Percentiles rank a stretch among this genome's conserved stretches.
phyloP scores from a whole-genome alignment of 53 echinoderm and acorn worm species.

The Glandiceps talaboti region DNA sequence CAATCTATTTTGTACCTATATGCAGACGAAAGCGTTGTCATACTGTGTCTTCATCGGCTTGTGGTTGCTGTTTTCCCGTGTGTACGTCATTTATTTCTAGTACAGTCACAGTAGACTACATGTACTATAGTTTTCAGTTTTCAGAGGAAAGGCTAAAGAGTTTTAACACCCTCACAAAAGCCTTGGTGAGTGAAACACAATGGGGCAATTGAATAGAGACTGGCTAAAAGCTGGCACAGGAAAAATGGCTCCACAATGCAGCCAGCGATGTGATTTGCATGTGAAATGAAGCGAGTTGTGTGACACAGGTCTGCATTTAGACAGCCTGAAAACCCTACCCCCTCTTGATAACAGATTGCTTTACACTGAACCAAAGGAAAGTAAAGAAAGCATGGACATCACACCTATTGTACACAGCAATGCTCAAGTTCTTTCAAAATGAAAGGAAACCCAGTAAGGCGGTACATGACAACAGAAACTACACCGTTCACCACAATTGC shows the following conservation, averaged over 20 bases:
- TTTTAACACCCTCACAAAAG: neutral
- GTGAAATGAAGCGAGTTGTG: neutral
- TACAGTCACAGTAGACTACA: too few species aligned
- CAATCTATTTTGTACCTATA: too few species aligned
- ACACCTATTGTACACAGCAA: neutral
- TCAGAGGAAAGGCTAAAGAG: neutral
- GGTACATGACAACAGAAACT: too few species aligned
- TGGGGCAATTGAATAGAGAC: neutral
- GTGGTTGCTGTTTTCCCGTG: too few species aligned
- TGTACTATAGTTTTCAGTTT: too few species aligned
- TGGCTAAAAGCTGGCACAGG: neutral
- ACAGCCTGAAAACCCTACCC: neutral
- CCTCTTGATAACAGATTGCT: neutral
- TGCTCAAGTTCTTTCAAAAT: neutral
- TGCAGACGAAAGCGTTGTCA: too few species aligned
- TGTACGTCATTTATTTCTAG: too few species aligned
- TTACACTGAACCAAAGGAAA: neutral
- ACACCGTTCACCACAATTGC: too few species aligned
- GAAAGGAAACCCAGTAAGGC: neutral
- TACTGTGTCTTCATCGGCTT: too few species aligned
- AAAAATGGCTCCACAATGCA: neutral
- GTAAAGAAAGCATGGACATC: neutral
- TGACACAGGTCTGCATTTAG: neutral
- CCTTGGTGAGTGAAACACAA: neutral
- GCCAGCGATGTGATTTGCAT: neutral